Conservation (phyloP, 2,113 vertebrate species). For the Coreoperca whiteheadi region DNA sequence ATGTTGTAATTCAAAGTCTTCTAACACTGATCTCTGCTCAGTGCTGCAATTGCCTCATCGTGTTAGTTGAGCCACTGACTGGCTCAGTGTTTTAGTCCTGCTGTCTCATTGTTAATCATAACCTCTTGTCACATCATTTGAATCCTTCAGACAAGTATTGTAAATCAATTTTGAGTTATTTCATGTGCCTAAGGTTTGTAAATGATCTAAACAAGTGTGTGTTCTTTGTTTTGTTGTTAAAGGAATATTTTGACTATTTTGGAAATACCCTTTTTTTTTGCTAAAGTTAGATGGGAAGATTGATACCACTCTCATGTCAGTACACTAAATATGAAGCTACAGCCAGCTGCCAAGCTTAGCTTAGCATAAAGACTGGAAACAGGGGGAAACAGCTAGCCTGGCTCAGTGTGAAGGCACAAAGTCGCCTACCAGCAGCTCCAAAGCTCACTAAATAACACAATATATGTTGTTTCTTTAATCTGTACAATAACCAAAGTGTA, state of each 20-base stretch:
- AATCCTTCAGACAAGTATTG: slow-evolving; percentile 30
- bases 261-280: background rate
- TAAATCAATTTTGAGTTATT: background rate
- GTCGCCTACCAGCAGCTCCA: background rate
- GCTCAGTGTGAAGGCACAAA: background rate
- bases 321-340: background rate
- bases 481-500: background rate
- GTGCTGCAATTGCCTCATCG: slow-evolving; percentile 64
- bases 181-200: background rate
- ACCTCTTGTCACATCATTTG: slow-evolving; percentile 50
- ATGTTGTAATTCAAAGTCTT: slow-evolving; percentile 45
- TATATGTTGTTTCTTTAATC: background rate
- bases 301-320: background rate
- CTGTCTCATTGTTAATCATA: slow-evolving; percentile 52
- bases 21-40: slow-evolving; percentile 61
- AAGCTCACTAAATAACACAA: background rate
- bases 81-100: slow-evolving; percentile 68
- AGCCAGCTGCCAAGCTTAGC: slow-evolving; percentile 8
- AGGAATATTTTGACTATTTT: background rate
- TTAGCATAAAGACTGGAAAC: background rate
- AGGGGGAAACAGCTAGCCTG: too few relatives aligned
- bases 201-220: background rate
- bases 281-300: background rate
- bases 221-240: background rate
- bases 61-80: slow-evolving; percentile 46